Base-by-base conservation (phyloP, 1,140 invertebrate species). In the Chymomyza costata region DNA sequence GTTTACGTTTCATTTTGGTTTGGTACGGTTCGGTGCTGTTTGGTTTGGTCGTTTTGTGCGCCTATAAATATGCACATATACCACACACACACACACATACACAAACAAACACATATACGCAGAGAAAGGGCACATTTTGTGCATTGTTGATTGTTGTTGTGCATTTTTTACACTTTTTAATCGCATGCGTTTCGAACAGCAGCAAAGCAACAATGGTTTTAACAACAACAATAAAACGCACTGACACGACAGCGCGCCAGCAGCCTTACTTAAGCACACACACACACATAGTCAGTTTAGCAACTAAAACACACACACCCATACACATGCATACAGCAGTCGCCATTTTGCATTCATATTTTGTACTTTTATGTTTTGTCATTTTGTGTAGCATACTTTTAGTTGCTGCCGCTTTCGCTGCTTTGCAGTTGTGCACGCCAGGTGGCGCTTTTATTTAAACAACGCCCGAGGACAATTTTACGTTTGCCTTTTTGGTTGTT, bases 381-480 rank as follows among this genome's bases (percentile, higher is more conserved):
- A 56, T 53, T 71, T 63, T 65, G 53, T 66, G 57, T 71, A 57
- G 73, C 73, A 78, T 80, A 78, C 66, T 59, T 78, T 78, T 30
- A 47, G 64, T 32, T 40, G 66, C 49, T 54, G 37, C 11, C 19
- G 47, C 38, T 60, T 43, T 50, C 43, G 53, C 52, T 47, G 49
- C 49, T 25, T 3, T 8, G 8, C 21, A 25, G 21, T 25, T 3
- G 21, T 3, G 8, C 21, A 25, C 3, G 21, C 21, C 3, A 25
- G n/a, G n/a, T n/a, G n/a, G n/a, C n/a, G n/a, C n/a, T n/a, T n/a
- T n/a, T n/a, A n/a, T n/a, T n/a, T n/a, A n/a, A n/a, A n/a, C n/a
- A n/a, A n/a, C n/a, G n/a, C n/a, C n/a, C n/a, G n/a, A n/a, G n/a
- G n/a, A n/a, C n/a, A n/a, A n/a, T n/a, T n/a, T n/a, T n/a, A n/a